Evolutionary conservation across 2,797 vertebrate species (phyloP), one percentile per base, ranked within the genome.

Genomic region (Phyllotis vaccarum): DNA sequence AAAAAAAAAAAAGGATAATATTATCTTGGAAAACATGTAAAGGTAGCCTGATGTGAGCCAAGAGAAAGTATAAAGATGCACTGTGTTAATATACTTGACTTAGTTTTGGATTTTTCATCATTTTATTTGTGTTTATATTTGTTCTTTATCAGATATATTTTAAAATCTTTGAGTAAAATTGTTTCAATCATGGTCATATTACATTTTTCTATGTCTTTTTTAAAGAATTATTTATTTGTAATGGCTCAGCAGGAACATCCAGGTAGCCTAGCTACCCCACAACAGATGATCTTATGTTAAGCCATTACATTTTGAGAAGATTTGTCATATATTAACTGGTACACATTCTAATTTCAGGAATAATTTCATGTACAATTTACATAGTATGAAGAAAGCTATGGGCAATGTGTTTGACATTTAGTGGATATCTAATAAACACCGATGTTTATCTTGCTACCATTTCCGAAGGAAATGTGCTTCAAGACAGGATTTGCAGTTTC

Each of bases 301-400:
- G 40, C 49, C 37, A 93, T 27, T 79, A 46, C 34, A 31, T 89
- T 90, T 90, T 82, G 56, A 5, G 19, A 90, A 70, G 83, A 40
- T 82, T 82, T 70, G 37, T 95, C 94, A 89, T 7, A 12, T 16
- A 34, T 40, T 83, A 79, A 60, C 17, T 85, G 52, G n/a, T 72
- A 88, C 17, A 88, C 75, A 89, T 95, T 88, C 54, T 88, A 72
- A 86, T 88, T 87, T 22, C 43, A 85, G 29, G 31, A 56, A 88
- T 96, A 56, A 66, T 93, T 94, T 89, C 46, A 49, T 85, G 19
- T 27, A 60, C 29, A 92, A 70, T 70, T 94, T 92, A 81, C 9
- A 72, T 54, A 89, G 49, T 17, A 70, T 58, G 10, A 27, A 43
- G 16, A 90, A 21, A 89, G 6, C 27, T 86, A 60, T 24, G 29